Conservation (phyloP, 64 coral and sea anemone genomes). For the Porites lutea region DNA sequence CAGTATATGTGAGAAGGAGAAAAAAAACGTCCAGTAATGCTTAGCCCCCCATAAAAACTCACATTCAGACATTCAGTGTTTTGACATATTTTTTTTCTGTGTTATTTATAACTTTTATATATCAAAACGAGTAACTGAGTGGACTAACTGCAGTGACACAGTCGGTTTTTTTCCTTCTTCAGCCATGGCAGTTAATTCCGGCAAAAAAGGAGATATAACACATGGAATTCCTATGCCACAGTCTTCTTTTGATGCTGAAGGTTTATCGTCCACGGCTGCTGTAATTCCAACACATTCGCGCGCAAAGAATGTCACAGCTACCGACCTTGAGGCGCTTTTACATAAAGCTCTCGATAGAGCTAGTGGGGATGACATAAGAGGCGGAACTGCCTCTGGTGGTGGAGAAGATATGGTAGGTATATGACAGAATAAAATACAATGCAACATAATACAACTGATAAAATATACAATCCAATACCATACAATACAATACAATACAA, state of each 20-base stretch:
- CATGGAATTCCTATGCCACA: not conserved
- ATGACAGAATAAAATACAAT: no score
- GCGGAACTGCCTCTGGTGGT: not conserved
- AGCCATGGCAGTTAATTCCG: not conserved
- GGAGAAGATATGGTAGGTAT: not conserved
- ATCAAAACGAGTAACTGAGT: no score
- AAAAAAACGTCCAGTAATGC: no score
- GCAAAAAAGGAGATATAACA: not conserved
- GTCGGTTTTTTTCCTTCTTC: not conserved
- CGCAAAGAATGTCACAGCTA: not conserved
- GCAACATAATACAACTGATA: no score
- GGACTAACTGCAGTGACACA: no score
- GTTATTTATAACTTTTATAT: no score
- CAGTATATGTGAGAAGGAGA: no score
- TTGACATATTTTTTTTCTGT: no score
- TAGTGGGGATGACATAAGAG: not conserved
- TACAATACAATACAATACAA: no score
- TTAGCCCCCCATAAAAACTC: no score
- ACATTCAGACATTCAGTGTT: no score
- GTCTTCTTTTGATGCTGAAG: not conserved
- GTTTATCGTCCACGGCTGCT: not conserved
- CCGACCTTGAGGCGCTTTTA: conserved; percentile 12
- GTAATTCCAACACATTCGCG: not conserved
- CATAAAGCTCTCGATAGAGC: conserved; percentile 7
- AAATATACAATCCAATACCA: no score